Evolutionary conservation across 1,140 invertebrate species (phyloP), one percentile per base, ranked within the genome.

Genomic region (Drosophila malerkotliana): DNA sequence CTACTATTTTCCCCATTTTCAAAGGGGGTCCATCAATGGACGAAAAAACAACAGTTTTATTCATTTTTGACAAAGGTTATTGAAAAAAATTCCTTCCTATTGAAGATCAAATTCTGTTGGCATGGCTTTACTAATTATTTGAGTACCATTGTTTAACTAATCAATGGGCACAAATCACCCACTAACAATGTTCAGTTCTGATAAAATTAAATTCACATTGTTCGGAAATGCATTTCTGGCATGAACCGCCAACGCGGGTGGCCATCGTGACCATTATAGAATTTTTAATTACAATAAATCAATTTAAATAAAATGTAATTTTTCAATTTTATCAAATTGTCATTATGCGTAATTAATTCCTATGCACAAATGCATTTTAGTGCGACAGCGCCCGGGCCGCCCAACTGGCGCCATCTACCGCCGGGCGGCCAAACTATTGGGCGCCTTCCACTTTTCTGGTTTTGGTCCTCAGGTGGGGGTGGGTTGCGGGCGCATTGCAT

Each of bases 251-350:
- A 66, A 56, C 62, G 21, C 39, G 34, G 34, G 34, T 41, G 48
- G 15, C 28, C 45, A 49, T 10, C 52, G 47, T 12, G 54, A 64
- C 58, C 71, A 79, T 72, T 81, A 67, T 85, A 78, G 83, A 79
- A 89, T 88, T 88, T 84, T 84, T 88, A 89, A 88, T 88, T 89
- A 89, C 79, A 84, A 88, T 88, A 88, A 89, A 88, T 88, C 84
- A 84, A 89, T 84, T 79, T 72, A 74, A 84, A 77, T 88, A 84
- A 88, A 89, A 84, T 89, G 84, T 84, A 88, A 88, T 88, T 88
- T 88, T 89, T 88, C 84, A 88, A 89, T 88, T 88, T 88, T 88
- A 88, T 88, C 84, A 88, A 88, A 88, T 88, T 88, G 84, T 88
- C 84, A 88, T 88, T 89, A 88, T 89, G 84, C 84, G 84, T 89